phyloP scores from a whole-genome alignment of 2,888 invertebrate species.

The Chironomus riparius region DNA sequence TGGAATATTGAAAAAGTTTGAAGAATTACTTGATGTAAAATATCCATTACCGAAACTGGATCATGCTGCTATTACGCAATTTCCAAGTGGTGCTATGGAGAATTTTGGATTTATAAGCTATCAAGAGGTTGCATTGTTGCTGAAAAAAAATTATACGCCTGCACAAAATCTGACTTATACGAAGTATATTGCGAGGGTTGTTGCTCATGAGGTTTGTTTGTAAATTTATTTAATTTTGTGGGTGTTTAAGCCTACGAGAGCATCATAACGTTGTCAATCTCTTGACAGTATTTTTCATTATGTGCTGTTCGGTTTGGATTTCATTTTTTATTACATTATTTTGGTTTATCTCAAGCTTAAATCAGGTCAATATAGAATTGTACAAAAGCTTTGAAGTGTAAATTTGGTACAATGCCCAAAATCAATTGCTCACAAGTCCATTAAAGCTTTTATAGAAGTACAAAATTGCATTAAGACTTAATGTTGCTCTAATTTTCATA shows the following conservation, averaged over 20 bases:
- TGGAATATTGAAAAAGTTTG: background rate
- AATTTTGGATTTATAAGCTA: slow-evolving; percentile 83
- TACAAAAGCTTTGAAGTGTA: background rate
- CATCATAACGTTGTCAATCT: too few relatives aligned
- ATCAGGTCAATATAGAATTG: background rate
- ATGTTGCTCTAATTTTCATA: background rate
- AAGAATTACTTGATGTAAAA: background rate
- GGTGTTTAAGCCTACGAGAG: too few relatives aligned
- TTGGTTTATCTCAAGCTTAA: background rate
- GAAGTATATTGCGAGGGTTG: background rate
- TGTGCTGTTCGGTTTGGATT: too few relatives aligned
- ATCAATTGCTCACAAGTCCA: background rate
- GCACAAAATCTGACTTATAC: background rate
- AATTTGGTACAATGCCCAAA: background rate
- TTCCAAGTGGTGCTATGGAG: slow-evolving; percentile 68
- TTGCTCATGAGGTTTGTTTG: background rate
- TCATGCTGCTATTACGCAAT: slow-evolving; percentile 67
- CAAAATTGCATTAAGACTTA: too few relatives aligned
- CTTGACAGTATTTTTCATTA: too few relatives aligned
- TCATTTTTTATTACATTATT: too few relatives aligned
- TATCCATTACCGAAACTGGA: slow-evolving; percentile 41
- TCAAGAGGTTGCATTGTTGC: slow-evolving; percentile 41
- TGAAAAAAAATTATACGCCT: background rate
- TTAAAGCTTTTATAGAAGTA: background rate
- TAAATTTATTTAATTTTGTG: background rate